These are phyloP conservation scores for Strix aluco DNA, from an alignment of 2,113 vertebrate species.

Conservation along the genomic window DNA sequence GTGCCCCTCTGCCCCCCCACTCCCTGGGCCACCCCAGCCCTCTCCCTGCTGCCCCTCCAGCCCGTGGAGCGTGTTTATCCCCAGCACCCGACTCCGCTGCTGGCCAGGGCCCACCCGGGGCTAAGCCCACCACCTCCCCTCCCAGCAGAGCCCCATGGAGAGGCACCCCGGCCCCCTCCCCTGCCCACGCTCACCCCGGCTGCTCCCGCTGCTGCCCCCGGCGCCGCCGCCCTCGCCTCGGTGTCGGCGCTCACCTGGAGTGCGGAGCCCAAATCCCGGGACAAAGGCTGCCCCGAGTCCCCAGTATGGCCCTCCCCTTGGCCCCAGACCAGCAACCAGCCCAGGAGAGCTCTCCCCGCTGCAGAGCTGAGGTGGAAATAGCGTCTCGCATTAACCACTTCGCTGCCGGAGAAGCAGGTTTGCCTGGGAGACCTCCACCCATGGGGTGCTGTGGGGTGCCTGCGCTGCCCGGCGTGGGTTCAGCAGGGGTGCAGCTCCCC, in stretches of 20 bases:
- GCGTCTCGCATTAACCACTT: neutral
- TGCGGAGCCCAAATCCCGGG: neutral
- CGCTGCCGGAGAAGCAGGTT: neutral
- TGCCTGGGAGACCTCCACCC: neutral
- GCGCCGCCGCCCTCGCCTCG: neutral
- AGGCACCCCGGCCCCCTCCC: neutral
- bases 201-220: neutral
- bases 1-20: too few relatives aligned
- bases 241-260: neutral
- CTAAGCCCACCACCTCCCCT: neutral
- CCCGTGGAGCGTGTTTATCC: accelerated
- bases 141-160: neutral
- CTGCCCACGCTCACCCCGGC: neutral
- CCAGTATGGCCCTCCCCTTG: constrained; percentile 34
- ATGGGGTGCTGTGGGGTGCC: accelerated
- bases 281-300: constrained; percentile 12
- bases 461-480: neutral
- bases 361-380: neutral
- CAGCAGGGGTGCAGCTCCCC: neutral
- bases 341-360: neutral
- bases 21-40: too few relatives aligned
- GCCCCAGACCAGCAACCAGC: constrained; percentile 45
- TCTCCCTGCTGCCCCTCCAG: neutral
- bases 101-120: neutral
- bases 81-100: neutral